Evolutionary conservation across 2,113 vertebrate genomes (phyloP), one percentile per base, ranked within the genome.

Genomic region (Cryptotis parvus): DNA sequence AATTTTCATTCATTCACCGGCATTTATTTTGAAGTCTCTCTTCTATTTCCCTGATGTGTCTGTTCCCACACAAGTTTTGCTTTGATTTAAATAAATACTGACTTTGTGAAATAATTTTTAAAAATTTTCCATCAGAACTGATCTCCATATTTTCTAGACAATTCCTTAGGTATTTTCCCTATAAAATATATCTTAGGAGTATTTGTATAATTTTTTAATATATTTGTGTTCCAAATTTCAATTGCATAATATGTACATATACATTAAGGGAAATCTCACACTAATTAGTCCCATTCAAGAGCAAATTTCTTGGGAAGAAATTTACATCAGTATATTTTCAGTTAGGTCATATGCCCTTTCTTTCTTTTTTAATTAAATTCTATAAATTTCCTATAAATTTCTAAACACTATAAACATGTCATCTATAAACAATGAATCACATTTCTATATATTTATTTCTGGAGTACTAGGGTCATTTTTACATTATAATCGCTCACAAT

Each of bases 391-490:
- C 45, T 49, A 49, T 49, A 49, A 49, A 49, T 49, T 49, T 88
- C 61, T 84, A 70, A 91, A 75, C 18, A 81, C 43, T 35, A 49
- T 49, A 41, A 66, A 58, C 88, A 49, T 49, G 45, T 14, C 45
- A 49, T 49, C 45, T 49, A 49, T 49, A 49, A 6, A 49, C 45
- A 49, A 49, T 49, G 45, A 49, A 12, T 49, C 45, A 58, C 35
- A 58, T 61, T 84, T 92, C 65, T 58, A 69, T 31, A 31, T 63
- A 79, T 74, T 90, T 22, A 45, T 90, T 90, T 79, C 33, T 94
- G 65, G 8, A n/a, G 58, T 27, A 29, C 3, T 20, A 61, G 58
- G 24, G 66, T 73, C 3, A 49, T 49, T 49, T 45, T 49, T 49
- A 49, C 5, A 49, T 7, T 49, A 49, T 49, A n/a, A n/a, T n/a